phyloP scores from a whole-genome alignment of 2,888 invertebrate species.

The Polyommatus icarus region DNA sequence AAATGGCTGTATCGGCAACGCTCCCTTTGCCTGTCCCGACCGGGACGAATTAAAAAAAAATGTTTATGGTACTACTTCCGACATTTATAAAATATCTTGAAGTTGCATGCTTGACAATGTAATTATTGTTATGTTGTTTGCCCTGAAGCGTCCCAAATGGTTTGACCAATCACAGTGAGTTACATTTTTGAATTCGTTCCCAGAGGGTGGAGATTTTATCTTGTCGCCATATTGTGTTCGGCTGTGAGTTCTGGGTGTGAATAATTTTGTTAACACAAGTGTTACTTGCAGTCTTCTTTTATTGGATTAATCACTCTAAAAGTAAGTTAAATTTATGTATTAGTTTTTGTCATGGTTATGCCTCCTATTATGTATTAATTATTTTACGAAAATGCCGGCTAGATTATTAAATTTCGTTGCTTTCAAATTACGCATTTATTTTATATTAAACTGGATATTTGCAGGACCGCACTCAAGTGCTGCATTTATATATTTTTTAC shows the following conservation, averaged over 20 bases:
- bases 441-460: not conserved
- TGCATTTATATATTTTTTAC: conserved; percentile 16
- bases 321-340: conserved; percentile 63
- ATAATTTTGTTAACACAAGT: conserved; percentile 62
- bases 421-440: conserved; percentile 34
- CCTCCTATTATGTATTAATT: conserved; percentile 31
- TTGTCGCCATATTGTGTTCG: conserved; percentile 79
- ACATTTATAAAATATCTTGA: conserved; percentile 31
- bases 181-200: conserved; percentile 72
- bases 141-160: conserved; percentile 65
- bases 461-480: not conserved
- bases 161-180: conserved; percentile 63
- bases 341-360: conserved; percentile 65
- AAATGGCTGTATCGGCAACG: too few species aligned
- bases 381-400: conserved; percentile 37
- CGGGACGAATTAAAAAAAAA: too few species aligned
- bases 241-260: conserved; percentile 77
- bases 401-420: conserved; percentile 39
- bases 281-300: conserved; percentile 65
- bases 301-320: conserved; percentile 69
- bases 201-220: conserved; percentile 72
- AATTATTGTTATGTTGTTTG: conserved; percentile 51
- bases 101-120: conserved; percentile 31
- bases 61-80: conserved; percentile 4
- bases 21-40: too few species aligned